These are phyloP conservation scores for Eudemis profundana DNA, from an alignment of 2,888 invertebrate genomes.

Conservation along the genomic window DNA sequence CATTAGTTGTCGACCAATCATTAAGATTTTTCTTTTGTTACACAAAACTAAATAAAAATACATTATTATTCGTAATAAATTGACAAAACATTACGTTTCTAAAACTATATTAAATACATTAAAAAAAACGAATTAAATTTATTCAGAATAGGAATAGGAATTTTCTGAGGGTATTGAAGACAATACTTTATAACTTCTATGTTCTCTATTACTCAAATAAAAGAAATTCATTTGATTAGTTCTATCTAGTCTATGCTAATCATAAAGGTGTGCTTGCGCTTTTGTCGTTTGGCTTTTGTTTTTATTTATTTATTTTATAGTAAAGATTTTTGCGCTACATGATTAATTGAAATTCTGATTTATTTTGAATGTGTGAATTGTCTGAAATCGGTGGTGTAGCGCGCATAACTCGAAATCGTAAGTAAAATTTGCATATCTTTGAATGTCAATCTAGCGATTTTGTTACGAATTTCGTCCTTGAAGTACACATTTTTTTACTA, in stretches of 20 bases:
- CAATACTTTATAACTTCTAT: not conserved
- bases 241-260: constrained; percentile 50
- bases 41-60: too few relatives aligned
- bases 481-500: constrained; percentile 54
- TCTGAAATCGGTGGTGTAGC: constrained; percentile 39
- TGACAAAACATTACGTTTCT: too few relatives aligned
- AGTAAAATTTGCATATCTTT: constrained; percentile 47
- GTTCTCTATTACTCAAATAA: constrained; percentile 25
- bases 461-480: constrained; percentile 63
- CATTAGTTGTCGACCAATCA: too few relatives aligned
- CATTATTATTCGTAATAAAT: too few relatives aligned
- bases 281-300: constrained; percentile 54
- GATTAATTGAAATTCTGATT: constrained; percentile 44
- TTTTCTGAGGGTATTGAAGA: not conserved
- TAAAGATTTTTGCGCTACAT: constrained; percentile 40
- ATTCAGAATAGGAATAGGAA: too few relatives aligned
- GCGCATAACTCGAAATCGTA: constrained; percentile 46
- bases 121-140: too few relatives aligned
- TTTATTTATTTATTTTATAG: constrained; percentile 53
- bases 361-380: constrained; percentile 50
- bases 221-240: constrained; percentile 22
- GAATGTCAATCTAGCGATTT: constrained; percentile 51
- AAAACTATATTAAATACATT: too few relatives aligned
- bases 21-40: too few relatives aligned
- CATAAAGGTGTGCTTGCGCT: constrained; percentile 52